Conservation (phyloP, 2,113 vertebrate species). For the Gymnocephalus cernua region DNA sequence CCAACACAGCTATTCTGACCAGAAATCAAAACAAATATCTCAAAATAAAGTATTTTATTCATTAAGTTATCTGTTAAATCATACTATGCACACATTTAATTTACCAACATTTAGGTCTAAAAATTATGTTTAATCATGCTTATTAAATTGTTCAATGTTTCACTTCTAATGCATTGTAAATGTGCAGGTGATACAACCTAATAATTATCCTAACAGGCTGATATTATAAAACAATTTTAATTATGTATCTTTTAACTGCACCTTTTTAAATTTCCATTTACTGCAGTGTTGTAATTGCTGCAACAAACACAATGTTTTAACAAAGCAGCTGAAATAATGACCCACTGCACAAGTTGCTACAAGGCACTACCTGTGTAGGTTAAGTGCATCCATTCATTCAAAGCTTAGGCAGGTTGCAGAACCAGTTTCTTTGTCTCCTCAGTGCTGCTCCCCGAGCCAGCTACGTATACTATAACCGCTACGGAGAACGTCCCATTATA, state of each 20-base stretch:
- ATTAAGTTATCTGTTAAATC: neutral
- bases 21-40: neutral
- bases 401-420: conserved; percentile 62
- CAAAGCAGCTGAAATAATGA: neutral
- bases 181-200: neutral
- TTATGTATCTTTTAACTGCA: neutral
- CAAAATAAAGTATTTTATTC: neutral
- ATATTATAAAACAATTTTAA: neutral
- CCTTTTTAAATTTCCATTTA: neutral
- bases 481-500: conserved; percentile 40
- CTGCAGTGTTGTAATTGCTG: neutral
- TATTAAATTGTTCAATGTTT: neutral
- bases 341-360: conserved; percentile 11
- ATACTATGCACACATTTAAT: neutral
- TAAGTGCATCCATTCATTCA: conserved; percentile 38
- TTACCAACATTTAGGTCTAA: neutral
- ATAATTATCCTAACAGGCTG: neutral
- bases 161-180: neutral
- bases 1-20: neutral
- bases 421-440: conserved; percentile 82
- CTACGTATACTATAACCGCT: conserved; percentile 53
- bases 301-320: neutral
- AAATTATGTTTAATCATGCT: neutral
- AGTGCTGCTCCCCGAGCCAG: conserved; percentile 50
- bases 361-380: conserved; percentile 20